Conservation (phyloP, 2,113 vertebrate genomes). For the Rhinopomastus cyanomelas region DNA sequence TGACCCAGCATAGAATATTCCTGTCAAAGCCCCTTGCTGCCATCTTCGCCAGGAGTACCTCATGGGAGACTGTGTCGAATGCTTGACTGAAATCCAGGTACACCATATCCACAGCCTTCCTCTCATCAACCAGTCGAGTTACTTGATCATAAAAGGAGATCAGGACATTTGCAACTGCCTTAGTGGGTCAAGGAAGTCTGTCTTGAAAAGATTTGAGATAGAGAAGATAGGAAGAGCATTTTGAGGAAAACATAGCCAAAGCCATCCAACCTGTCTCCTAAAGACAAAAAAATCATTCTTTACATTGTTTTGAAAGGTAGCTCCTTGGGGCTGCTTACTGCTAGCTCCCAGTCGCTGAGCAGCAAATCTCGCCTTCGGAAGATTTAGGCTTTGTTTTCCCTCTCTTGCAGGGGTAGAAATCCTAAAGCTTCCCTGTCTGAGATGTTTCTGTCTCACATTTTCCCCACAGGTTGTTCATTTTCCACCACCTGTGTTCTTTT, state of each 20-base stretch:
- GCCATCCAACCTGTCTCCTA: not conserved
- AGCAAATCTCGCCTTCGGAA: not conserved
- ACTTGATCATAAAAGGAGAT: too few species aligned
- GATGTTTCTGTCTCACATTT: not conserved
- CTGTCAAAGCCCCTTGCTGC: too few species aligned
- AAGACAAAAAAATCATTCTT: not conserved
- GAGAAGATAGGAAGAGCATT: not conserved
- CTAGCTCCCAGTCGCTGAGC: not conserved
- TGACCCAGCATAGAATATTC: too few species aligned
- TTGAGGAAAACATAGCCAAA: not conserved
- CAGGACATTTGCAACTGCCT: not conserved
- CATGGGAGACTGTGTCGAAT: too few species aligned
- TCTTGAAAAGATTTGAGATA: not conserved
- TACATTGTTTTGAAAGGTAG: not conserved
- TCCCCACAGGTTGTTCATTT: not conserved
- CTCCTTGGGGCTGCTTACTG: not conserved
- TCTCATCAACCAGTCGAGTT: too few species aligned
- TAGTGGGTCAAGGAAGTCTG: not conserved
- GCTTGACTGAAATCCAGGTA: too few species aligned
- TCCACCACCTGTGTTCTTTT: not conserved
- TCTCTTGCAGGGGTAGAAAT: not conserved
- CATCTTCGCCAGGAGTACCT: too few species aligned
- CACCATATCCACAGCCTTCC: too few species aligned
- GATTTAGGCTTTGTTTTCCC: not conserved
- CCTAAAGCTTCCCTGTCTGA: not conserved